These are phyloP conservation scores for Mantis religiosa DNA, from an alignment of 2,888 invertebrate species.

Conservation along the genomic window DNA sequence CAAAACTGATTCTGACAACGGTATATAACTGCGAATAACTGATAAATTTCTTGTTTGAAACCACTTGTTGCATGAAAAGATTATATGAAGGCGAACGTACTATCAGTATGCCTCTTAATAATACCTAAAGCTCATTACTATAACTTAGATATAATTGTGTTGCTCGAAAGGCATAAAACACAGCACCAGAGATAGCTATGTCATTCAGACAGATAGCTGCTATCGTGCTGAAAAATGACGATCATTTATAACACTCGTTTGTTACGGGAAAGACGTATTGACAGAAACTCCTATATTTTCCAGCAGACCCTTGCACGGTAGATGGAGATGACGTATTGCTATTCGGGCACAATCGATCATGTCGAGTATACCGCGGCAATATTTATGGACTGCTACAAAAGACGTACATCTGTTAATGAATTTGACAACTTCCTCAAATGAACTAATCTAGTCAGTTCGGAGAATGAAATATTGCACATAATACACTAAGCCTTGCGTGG, in stretches of 20 bases:
- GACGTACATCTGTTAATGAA: neutral
- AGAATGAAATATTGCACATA: neutral
- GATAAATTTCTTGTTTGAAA: neutral
- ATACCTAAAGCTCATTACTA: neutral
- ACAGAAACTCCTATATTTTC: slow-evolving; percentile 14
- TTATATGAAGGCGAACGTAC: neutral
- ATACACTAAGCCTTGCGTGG: neutral
- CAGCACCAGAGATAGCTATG: neutral
- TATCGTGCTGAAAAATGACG: neutral
- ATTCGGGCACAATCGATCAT: slow-evolving; percentile 1
- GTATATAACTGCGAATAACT: neutral
- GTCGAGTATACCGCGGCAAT: neutral
- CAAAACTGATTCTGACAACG: too few relatives aligned
- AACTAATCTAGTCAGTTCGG: neutral
- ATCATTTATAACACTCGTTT: slow-evolving; percentile 13
- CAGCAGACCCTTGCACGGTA: neutral
- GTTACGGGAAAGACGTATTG: slow-evolving; percentile 11
- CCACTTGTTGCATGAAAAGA: neutral
- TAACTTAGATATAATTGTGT: neutral
- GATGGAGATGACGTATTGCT: slow-evolving; percentile 12
- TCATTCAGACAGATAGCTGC: neutral
- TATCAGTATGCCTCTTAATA: too few relatives aligned
- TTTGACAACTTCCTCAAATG: neutral
- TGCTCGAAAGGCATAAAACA: neutral
- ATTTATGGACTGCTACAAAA: slow-evolving; percentile 8